Percentiles rank a stretch among this genome's conserved stretches.
Evolutionary conservation across 2,797 vertebrate genomes (phyloP).

Genomic region (Cirrhinus molitorella): DNA sequence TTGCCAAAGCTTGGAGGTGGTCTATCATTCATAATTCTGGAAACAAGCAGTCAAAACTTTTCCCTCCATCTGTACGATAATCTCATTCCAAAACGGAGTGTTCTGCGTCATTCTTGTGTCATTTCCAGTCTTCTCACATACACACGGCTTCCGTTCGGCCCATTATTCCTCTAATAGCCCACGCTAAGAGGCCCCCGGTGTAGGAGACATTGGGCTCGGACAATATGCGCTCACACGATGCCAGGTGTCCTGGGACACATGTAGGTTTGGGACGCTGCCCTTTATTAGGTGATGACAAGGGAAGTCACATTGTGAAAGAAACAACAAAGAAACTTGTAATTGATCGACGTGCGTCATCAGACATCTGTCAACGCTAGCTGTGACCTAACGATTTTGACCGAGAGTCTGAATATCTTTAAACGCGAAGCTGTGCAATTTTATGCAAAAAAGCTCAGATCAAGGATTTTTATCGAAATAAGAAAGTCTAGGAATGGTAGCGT

Average conservation of each 20-base stretch:
- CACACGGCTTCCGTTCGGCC: constrained; percentile 20
- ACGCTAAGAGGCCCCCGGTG: constrained; percentile 14
- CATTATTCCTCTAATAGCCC: constrained; percentile 51
- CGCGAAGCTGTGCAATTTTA: not conserved
- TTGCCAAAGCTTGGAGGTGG: constrained; percentile 27
- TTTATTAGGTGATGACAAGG: constrained; percentile 33
- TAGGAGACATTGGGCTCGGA: constrained; percentile 36
- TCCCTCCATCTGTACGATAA: constrained; percentile 63
- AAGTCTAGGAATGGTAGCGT: not conserved
- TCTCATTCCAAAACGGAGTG: constrained; percentile 26
- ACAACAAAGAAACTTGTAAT: constrained; percentile 12
- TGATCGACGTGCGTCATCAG: constrained; percentile 30
- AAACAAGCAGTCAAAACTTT: constrained; percentile 59
- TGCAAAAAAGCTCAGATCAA: not conserved
- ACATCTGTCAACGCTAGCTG: constrained; percentile 31
- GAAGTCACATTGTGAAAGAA: constrained; percentile 34
- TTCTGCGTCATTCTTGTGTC: constrained; percentile 51
- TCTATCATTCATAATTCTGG: constrained; percentile 53
- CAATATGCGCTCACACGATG: constrained; percentile 70
- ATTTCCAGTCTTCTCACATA: constrained; percentile 57
- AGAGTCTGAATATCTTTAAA: constrained; percentile 4
- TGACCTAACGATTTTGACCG: not conserved
- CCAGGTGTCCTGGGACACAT: constrained; percentile 57
- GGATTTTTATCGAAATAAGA: not conserved
- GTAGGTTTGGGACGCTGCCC: constrained; percentile 22